A percentile compares a stretch with the other conserved stretches of the same genome.
phyloP scores from a whole-genome alignment of 2,888 invertebrate species.

The Diachrysia chrysitis region DNA sequence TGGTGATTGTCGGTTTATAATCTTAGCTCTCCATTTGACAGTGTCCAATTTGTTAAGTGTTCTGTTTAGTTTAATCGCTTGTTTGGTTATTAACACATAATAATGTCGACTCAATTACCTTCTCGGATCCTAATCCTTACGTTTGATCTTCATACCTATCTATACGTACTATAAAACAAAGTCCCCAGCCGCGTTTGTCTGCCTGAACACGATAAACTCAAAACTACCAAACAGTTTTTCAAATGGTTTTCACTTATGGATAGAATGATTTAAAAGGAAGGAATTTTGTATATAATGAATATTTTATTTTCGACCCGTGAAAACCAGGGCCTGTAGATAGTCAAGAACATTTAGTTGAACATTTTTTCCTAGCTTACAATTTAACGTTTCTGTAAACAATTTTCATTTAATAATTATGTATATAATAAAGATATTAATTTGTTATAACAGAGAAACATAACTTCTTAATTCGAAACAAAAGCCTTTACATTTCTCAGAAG shows the following conservation, averaged over 20 bases:
- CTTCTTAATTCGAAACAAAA: constrained; percentile 12
- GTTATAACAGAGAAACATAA: not conserved
- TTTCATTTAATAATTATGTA: not conserved
- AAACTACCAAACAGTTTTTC: too few relatives aligned
- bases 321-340: too few relatives aligned
- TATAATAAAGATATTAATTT: not conserved
- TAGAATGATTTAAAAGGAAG: too few relatives aligned
- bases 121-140: not conserved
- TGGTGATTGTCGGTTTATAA: constrained; percentile 84
- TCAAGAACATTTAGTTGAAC: not conserved
- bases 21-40: constrained; percentile 70
- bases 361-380: not conserved
- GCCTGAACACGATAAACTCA: too few relatives aligned
- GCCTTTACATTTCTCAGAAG: constrained; percentile 23
- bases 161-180: too few relatives aligned
- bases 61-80: constrained; percentile 59
- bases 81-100: constrained; percentile 51
- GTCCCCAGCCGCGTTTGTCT: too few relatives aligned
- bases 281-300: too few relatives aligned
- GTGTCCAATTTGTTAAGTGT: constrained; percentile 69
- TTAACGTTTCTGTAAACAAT: not conserved
- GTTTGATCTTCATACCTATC: constrained; percentile 28
- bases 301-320: too few relatives aligned
- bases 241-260: too few relatives aligned
- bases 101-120: constrained; percentile 17